Evolutionary conservation across 2,113 vertebrate species (phyloP).

Genomic region (Mustelus asterias): DNA sequence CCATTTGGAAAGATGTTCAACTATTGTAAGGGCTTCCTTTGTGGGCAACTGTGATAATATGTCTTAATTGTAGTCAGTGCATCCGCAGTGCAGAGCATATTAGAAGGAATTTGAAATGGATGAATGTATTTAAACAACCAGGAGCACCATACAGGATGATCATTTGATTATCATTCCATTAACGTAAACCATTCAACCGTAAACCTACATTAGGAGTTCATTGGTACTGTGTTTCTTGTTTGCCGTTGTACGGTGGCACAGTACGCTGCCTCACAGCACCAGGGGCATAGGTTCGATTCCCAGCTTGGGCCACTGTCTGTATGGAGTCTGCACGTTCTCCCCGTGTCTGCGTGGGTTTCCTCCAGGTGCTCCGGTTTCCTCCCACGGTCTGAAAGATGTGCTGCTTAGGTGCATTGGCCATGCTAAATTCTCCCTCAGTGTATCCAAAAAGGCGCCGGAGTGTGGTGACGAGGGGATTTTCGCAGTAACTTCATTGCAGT

Average conservation of each 20-base stretch:
- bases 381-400: too few relatives aligned
- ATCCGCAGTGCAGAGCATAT: not conserved
- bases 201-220: not conserved
- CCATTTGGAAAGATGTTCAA: not conserved
- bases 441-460: too few relatives aligned
- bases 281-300: too few relatives aligned
- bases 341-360: too few relatives aligned
- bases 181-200: not conserved
- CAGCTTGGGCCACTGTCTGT: too few relatives aligned
- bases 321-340: too few relatives aligned
- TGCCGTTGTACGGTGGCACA: not conserved
- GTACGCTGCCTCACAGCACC: too few relatives aligned
- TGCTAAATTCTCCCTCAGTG: too few relatives aligned
- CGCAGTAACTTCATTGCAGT: too few relatives aligned
- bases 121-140: not conserved
- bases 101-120: not conserved
- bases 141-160: not conserved
- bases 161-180: not conserved
- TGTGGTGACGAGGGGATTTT: too few relatives aligned
- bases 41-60: not conserved
- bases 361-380: too few relatives aligned
- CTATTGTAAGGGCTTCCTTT: not conserved
- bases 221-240: not conserved
- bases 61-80: not conserved
- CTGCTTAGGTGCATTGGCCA: too few relatives aligned